Percentiles rank a stretch among this genome's conserved stretches.
Evolutionary conservation across 2,888 invertebrate species (phyloP).

Genomic region (Melieria omissa): DNA sequence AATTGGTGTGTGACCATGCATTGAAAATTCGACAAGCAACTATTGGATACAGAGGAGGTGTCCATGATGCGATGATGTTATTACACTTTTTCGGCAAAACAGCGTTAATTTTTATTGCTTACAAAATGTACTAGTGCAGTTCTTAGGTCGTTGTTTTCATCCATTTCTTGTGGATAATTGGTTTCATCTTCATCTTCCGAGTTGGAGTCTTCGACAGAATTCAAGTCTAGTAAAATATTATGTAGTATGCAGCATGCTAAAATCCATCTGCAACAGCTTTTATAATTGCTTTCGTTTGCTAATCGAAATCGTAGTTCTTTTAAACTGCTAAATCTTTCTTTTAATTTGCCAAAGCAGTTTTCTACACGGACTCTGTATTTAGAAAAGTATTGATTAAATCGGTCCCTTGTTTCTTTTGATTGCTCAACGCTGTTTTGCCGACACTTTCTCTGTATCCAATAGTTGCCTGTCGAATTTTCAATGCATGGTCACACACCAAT

Average conservation of each 20-base stretch:
- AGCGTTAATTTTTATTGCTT: no score
- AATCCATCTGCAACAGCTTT: conserved; percentile 15
- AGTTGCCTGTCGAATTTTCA: conserved; percentile 29
- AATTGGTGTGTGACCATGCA: no score
- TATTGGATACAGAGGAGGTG: conserved; percentile 30
- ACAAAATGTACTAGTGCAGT: no score
- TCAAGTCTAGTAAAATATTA: no score
- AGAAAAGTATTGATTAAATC: conserved; percentile 8
- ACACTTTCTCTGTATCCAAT: conserved; percentile 30
- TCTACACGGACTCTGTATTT: conserved; percentile 9
- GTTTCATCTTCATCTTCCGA: no score
- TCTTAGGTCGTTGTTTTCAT: no score
- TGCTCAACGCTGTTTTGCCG: not conserved
- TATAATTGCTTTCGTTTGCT: conserved; percentile 15
- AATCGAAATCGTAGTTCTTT: conserved; percentile 15
- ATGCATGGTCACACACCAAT: no score
- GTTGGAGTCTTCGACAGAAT: no score
- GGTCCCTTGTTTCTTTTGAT: not conserved
- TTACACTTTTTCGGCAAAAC: conserved; percentile 29
- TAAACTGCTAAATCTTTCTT: conserved; percentile 13
- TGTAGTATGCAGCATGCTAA: conserved; percentile 17
- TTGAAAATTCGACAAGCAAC: conserved; percentile 30
- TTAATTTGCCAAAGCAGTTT: conserved; percentile 14
- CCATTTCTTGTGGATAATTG: no score
- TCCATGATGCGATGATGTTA: conserved; percentile 31